phyloP scores from a whole-genome alignment of 2,797 vertebrate genomes.

The Rhodeus uyekii region DNA sequence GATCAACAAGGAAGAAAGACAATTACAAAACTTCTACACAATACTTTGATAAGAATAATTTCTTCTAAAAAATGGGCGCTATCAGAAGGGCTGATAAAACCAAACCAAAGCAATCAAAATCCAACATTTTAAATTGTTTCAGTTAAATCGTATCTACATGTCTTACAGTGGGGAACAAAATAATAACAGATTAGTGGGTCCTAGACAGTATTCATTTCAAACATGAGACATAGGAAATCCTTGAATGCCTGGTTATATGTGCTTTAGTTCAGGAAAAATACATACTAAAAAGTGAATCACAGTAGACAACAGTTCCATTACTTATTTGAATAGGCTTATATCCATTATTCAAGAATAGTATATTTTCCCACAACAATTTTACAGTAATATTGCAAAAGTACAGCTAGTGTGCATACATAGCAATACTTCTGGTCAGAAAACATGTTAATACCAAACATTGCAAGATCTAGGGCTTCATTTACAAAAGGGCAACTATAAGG shows the following conservation, averaged over 20 bases:
- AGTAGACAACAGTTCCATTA: slow-evolving; percentile 70
- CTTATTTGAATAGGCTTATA: slow-evolving; percentile 69
- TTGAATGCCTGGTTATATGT: slow-evolving; percentile 78
- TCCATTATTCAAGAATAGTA: slow-evolving; percentile 70
- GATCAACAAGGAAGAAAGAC: slow-evolving; percentile 70
- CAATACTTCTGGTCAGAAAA: slow-evolving; percentile 32
- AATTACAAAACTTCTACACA: slow-evolving; percentile 88
- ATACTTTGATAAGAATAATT: slow-evolving; percentile 94
- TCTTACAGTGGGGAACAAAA: slow-evolving; percentile 71
- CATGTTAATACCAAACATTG: not conserved
- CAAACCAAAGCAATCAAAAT: slow-evolving; percentile 68
- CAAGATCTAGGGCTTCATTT: not conserved
- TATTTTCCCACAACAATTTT: slow-evolving; percentile 80
- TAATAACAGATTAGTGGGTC: slow-evolving; percentile 65
- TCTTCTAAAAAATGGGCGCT: slow-evolving; percentile 76
- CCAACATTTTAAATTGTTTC: slow-evolving; percentile 69
- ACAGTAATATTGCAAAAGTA: slow-evolving; percentile 77
- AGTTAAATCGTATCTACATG: slow-evolving; percentile 69
- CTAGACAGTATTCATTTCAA: slow-evolving; percentile 68
- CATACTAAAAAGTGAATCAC: slow-evolving; percentile 72
- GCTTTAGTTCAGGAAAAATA: slow-evolving; percentile 75
- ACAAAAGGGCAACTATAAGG: not conserved
- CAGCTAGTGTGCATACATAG: slow-evolving; percentile 68
- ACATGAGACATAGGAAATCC: slow-evolving; percentile 80
- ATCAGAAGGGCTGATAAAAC: slow-evolving; percentile 57